These are phyloP conservation scores for Autographa pulchrina DNA, from an alignment of 2,888 invertebrate species.

Conservation along the genomic window DNA sequence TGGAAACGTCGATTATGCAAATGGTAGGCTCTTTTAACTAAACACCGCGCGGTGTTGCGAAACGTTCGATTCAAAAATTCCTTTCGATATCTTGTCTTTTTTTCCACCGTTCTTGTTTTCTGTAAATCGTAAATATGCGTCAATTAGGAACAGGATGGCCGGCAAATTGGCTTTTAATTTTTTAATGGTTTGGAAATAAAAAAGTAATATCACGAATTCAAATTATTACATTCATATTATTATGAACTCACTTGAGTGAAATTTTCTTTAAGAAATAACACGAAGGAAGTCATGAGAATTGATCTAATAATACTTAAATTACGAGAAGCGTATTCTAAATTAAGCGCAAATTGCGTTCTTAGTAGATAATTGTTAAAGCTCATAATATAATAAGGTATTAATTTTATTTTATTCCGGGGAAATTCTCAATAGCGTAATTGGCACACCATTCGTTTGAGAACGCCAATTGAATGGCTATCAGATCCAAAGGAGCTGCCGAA, in stretches of 20 bases:
- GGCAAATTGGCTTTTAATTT: slow-evolving; percentile 15
- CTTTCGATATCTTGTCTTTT: slow-evolving; percentile 52
- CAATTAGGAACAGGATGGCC: slow-evolving; percentile 43
- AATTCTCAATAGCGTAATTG: slow-evolving; percentile 48
- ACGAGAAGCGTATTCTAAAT: slow-evolving; percentile 21
- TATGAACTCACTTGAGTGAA: not conserved
- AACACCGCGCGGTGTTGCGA: slow-evolving; percentile 76
- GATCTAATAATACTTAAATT: slow-evolving; percentile 42
- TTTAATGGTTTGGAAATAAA: slow-evolving; percentile 31
- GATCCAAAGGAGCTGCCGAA: slow-evolving; percentile 56
- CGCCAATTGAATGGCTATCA: slow-evolving; percentile 70
- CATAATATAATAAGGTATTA: slow-evolving; percentile 44
- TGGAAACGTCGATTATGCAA: slow-evolving; percentile 88
- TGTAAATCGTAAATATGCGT: slow-evolving; percentile 40
- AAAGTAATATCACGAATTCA: not conserved
- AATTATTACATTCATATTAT: not conserved
- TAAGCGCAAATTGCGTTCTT: slow-evolving; percentile 35
- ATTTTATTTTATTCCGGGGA: slow-evolving; percentile 46
- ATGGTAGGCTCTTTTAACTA: slow-evolving; percentile 81
- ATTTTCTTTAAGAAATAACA: slow-evolving; percentile 17
- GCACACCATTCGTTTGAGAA: slow-evolving; percentile 50
- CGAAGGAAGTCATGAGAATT: slow-evolving; percentile 27
- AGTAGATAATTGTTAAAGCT: slow-evolving; percentile 30
- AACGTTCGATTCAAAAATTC: slow-evolving; percentile 68
- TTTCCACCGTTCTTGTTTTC: slow-evolving; percentile 35